Percentiles rank a stretch among this genome's conserved stretches.
phyloP scores from a whole-genome alignment of 2,797 vertebrate species.

The Hippoglossus hippoglossus region DNA sequence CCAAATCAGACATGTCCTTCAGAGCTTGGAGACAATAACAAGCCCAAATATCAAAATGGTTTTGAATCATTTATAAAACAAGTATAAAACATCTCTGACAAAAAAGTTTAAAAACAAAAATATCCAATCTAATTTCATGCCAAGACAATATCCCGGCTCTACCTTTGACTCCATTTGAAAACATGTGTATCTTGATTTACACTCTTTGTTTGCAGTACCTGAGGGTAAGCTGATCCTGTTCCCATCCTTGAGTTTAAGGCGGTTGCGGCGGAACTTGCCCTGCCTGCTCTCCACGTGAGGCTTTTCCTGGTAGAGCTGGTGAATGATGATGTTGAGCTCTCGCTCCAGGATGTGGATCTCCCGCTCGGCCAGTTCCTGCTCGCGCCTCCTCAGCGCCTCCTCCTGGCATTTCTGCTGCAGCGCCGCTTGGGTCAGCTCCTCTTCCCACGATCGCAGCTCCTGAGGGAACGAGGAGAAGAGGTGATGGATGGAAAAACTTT shows the following conservation, averaged over 20 bases:
- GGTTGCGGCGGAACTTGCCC: conserved; percentile 94
- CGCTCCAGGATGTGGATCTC: conserved; percentile 97
- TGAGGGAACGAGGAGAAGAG: conserved; percentile 51
- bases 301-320: conserved; percentile 97
- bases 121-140: background rate
- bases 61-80: no score
- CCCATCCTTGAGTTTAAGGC: conserved; percentile 94
- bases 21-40: no score
- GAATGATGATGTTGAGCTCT: conserved; percentile 98
- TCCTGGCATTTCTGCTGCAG: conserved; percentile 97
- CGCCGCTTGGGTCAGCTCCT: conserved; percentile 93
- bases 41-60: no score
- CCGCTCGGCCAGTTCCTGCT: conserved; percentile 94
- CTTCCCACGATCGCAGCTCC: conserved; percentile 97
- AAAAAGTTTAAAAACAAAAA: background rate
- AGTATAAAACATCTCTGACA: no score
- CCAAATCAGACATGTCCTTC: no score
- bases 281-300: conserved; percentile 94
- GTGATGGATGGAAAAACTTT: background rate
- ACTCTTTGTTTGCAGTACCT: conserved; percentile 74
- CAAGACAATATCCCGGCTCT: background rate
- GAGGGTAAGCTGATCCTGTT: conserved; percentile 96
- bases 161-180: background rate
- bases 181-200: background rate
- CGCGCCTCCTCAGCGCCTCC: conserved; percentile 90